Evolutionary conservation across 2,888 invertebrate genomes (phyloP).

Genomic region (Tolmerus cingulatus): DNA sequence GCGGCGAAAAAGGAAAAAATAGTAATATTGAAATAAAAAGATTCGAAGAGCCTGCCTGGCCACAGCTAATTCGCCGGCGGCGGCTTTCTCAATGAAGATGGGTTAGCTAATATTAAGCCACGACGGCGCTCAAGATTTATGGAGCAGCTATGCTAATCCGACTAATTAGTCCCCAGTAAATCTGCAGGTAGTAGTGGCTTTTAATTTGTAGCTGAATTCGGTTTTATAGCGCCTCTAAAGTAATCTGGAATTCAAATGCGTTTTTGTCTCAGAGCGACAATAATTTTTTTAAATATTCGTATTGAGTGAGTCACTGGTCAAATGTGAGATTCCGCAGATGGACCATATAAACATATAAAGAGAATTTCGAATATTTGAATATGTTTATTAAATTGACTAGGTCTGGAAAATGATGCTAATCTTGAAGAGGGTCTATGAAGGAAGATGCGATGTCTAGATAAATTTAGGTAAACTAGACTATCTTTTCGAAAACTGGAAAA

Average conservation of each 20-base stretch:
- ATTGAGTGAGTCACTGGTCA: background rate
- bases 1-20: background rate
- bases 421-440: background rate
- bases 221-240: conserved; percentile 16
- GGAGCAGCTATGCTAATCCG: conserved; percentile 27
- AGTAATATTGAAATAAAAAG: background rate
- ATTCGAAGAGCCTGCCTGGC: background rate
- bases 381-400: background rate
- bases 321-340: background rate
- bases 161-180: conserved; percentile 24
- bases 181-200: conserved; percentile 19
- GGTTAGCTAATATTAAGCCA: background rate
- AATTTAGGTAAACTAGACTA: background rate
- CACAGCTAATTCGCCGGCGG: background rate
- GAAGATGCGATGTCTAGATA: background rate
- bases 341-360: background rate
- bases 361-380: background rate
- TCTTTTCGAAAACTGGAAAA: background rate
- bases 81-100: conserved; percentile 13
- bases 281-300: background rate
- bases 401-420: background rate
- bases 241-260: background rate
- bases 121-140: conserved; percentile 1
- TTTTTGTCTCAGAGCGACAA: background rate
- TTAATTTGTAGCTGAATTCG: background rate